Percentiles rank a stretch among this genome's conserved stretches.
Evolutionary conservation across 2,113 vertebrate genomes (phyloP).

Genomic region (Hippotragus niger): DNA sequence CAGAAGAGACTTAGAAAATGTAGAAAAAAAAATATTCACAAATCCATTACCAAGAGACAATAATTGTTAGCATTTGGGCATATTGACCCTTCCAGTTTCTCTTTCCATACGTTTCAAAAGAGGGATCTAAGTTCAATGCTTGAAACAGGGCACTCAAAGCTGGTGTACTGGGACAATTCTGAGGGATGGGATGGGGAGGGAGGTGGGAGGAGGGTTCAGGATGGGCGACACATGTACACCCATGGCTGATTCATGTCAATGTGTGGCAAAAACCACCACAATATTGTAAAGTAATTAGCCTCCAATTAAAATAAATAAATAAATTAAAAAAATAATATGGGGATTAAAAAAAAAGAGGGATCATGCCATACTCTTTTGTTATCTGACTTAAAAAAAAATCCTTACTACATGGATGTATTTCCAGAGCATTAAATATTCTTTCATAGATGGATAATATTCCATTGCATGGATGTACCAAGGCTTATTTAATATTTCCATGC

Average conservation of each 20-base stretch:
- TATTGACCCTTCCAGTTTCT: not conserved
- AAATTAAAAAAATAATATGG: not conserved
- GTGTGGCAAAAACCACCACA: not conserved
- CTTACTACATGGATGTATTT: not conserved
- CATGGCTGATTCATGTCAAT: not conserved
- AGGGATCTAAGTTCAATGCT: not conserved
- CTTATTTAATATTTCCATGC: not conserved
- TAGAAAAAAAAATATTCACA: not conserved
- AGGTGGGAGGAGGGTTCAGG: not conserved
- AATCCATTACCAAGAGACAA: not conserved
- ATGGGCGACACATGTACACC: not conserved
- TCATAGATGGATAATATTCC: not conserved
- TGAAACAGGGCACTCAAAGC: not conserved
- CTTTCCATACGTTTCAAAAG: not conserved
- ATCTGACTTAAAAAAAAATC: not conserved
- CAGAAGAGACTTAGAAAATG: not conserved
- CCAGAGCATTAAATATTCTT: not conserved
- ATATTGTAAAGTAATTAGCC: not conserved
- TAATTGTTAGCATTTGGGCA: not conserved
- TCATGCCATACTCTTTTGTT: not conserved
- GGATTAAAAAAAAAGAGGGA: not conserved
- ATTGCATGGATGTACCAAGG: not conserved
- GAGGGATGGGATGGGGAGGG: not conserved
- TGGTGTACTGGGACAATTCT: not conserved
- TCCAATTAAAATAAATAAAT: not conserved